A percentile compares a stretch with the other conserved stretches of the same genome.
These are phyloP conservation scores for Whitmania pigra DNA, from an alignment of 1,140 invertebrate genomes.

Conservation along the genomic window DNA sequence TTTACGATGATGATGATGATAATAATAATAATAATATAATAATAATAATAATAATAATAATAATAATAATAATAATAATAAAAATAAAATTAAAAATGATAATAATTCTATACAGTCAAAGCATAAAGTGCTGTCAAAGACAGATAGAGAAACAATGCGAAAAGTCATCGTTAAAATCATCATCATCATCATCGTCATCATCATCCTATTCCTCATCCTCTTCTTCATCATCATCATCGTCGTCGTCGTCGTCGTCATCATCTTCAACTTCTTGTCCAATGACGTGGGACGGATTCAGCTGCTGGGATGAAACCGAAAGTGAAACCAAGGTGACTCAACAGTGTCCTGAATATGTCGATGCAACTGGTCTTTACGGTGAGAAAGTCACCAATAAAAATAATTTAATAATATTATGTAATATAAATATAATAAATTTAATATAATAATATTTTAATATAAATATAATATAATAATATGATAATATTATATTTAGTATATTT, in stretches of 20 bases:
- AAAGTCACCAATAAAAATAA: too few relatives aligned
- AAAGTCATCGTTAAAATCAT: not conserved
- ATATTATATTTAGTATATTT: constrained; percentile 4
- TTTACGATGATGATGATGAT: too few relatives aligned
- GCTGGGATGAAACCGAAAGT: not conserved
- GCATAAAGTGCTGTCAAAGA: not conserved
- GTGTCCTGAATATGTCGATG: not conserved
- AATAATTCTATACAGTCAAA: not conserved
- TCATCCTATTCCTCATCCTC: not conserved
- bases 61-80: not conserved
- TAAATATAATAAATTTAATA: too few relatives aligned
- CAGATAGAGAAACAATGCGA: not conserved
- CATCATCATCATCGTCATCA: not conserved
- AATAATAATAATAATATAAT: too few relatives aligned
- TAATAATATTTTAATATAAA: too few relatives aligned
- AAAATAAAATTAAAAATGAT: not conserved
- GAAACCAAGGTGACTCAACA: not conserved
- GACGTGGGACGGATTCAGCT: constrained; percentile 7
- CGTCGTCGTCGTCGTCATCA: not conserved
- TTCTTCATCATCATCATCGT: not conserved
- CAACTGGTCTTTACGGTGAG: not conserved
- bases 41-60: too few relatives aligned
- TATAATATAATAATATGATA: too few relatives aligned
- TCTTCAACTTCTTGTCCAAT: not conserved
- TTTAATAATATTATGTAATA: too few relatives aligned